Conservation (phyloP, 2,113 vertebrate genomes). For the Rousettus leschenaultii region DNA sequence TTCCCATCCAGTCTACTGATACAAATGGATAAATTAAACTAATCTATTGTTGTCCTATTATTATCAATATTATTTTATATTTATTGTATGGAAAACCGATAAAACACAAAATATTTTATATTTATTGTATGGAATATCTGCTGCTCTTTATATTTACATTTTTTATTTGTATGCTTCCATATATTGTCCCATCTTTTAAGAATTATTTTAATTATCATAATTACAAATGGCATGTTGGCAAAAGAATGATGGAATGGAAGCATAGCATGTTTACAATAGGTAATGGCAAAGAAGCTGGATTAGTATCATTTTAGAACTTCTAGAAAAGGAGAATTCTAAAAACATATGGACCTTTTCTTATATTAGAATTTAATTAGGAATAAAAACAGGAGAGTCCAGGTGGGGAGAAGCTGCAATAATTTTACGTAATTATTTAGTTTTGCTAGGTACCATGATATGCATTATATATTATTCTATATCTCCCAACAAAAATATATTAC, state of each 20-base stretch:
- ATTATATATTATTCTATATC: not conserved
- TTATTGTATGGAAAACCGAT: not conserved
- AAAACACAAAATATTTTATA: no score
- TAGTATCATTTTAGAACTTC: not conserved
- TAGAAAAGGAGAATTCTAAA: not conserved
- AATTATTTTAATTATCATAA: not conserved
- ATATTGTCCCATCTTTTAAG: not conserved
- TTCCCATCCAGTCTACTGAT: not conserved
- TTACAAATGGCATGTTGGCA: not conserved
- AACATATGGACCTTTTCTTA: not conserved
- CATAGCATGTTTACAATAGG: not conserved
- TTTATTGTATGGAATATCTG: not conserved
- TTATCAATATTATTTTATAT: not conserved
- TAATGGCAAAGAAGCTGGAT: not conserved
- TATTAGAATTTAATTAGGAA: not conserved
- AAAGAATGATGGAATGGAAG: not conserved
- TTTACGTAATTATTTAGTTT: not conserved
- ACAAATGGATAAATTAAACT: not conserved
- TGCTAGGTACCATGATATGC: not conserved
- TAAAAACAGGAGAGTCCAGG: not conserved
- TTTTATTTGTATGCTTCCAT: not conserved
- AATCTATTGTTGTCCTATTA: not conserved
- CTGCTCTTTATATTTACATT: not conserved
- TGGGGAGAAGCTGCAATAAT: not conserved
- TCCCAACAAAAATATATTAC: not conserved